Base-by-base conservation (phyloP, 2,113 vertebrate species). In the Oriolus oriolus region DNA sequence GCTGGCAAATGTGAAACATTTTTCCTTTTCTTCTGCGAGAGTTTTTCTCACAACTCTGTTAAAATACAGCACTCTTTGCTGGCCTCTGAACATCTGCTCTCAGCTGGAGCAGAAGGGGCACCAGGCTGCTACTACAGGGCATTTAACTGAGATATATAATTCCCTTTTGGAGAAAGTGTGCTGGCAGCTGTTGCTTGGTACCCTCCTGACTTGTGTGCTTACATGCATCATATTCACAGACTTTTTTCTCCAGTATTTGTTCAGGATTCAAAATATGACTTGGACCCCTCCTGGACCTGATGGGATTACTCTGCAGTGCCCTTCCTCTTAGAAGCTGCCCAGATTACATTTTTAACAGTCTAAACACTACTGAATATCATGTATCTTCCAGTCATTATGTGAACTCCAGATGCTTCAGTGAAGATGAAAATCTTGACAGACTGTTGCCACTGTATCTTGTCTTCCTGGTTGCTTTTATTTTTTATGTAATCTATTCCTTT, bases 11-110 rank as follows among this genome's bases (percentile, higher is more conserved):
- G 27, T 59, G 42, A 92, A 84, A 70, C 8, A 14, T 54, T 83
- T 89, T 80, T 81, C 14, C 10, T 87, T 65, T 73, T 70, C 50
- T 74, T 90, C 47, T 52, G 9, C 45, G 80, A 70, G 47, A 71
- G 7, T n/a, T 81, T 95, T 94, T 91, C 64, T 93, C 87, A 95
- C 53, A 68, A 37, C 35, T 94, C 26, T 71, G 50, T 70, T 89
- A 89, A 82, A 94, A 94, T 27, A 27, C 37, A 64, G 4, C 44
- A 41, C 28, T 94, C 37, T 26, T 59, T 84, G 37, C 49, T 61
- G 73, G 44, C 56, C 49, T 92, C 69, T 66, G 52, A 91, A 84
- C 91, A 95, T 91, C 80, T 96, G 91, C 49, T 91, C 45, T 94
- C 93, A 93, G 87, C 91, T 96, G 89, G 87, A 93, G 37, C 44